Percentiles rank a stretch among this genome's conserved stretches.
These are phyloP conservation scores for Anguilla japonica DNA, from an alignment of 2,113 vertebrate species.

Conservation along the genomic window DNA sequence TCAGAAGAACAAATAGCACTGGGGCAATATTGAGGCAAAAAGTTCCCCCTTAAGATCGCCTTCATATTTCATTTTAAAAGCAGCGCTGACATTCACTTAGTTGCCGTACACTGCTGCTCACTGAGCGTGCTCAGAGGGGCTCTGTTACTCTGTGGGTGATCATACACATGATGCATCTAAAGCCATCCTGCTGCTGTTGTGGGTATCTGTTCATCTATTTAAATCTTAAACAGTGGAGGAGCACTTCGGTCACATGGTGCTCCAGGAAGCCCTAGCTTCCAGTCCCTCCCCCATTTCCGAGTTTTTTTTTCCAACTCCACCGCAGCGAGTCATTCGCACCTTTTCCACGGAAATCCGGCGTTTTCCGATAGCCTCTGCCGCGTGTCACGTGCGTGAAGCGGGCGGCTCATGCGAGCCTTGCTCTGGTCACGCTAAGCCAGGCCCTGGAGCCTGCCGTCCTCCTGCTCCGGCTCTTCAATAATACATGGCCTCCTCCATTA, in stretches of 20 bases:
- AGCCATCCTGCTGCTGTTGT: conserved; percentile 23
- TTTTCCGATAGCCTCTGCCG: conserved; percentile 25
- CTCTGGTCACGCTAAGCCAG: conserved; percentile 47
- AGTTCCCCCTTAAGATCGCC: not conserved
- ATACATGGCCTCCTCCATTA: conserved; percentile 78
- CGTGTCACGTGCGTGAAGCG: conserved; percentile 34
- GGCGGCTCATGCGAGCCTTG: conserved; percentile 14
- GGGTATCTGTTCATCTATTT: conserved; percentile 40
- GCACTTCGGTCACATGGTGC: not conserved
- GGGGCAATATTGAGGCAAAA: not conserved
- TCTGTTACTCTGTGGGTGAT: conserved; percentile 5
- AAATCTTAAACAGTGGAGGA: conserved; percentile 37
- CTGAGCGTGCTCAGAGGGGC: not conserved
- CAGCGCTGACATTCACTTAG: not conserved
- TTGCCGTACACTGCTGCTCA: not conserved
- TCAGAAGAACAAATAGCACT: not conserved
- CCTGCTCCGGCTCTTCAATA: conserved; percentile 73
- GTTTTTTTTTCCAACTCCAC: not conserved
- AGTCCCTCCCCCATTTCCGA: not conserved
- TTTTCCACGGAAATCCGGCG: conserved; percentile 21
- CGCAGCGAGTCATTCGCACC: conserved; percentile 15
- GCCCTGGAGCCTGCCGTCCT: conserved; percentile 54
- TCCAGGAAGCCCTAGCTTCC: not conserved
- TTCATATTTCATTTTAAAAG: not conserved
- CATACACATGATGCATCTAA: conserved; percentile 15